Evolutionary conservation across 2,113 vertebrate species (phyloP), one percentile per base, ranked within the genome.

Genomic region (Arenaria interpres): DNA sequence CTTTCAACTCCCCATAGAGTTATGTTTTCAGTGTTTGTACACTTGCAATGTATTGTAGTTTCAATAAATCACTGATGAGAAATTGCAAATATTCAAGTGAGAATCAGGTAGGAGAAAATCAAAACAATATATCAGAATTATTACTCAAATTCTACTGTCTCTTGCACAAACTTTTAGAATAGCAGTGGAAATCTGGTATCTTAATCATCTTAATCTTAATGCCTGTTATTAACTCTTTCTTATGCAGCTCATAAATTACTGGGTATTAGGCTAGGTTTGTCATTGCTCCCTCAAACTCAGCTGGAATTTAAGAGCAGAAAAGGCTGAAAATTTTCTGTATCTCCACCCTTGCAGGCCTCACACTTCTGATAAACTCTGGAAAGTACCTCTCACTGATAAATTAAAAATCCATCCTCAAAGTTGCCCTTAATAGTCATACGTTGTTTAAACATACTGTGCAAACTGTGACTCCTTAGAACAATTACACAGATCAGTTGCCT

Each of bases 381-480:
- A 93, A 93, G 60, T 87, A 87, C 33, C 37, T 81, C 41, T 0
- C 48, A 85, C 41, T 69, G 80, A 62, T 92, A 79, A 96, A 92
- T 89, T 90, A 94, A 97, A 96, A 89, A 59, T 76, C 76, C 35
- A 60, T 85, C 93, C 89, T 96, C 60, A 93, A 50, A 73, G 80
- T 25, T 64, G 54, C 89, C 91, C 48, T 89, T 75, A 96, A 96
- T 93, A 84, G 64, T 77, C 35, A 33, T 69, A 77, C 0, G 0
- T 92, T 96, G 96, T 96, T 93, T 97, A 96, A 95, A 88, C 30
- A 72, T 74, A 94, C 71, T 96, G 95, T 95, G 96, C 96, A 97
- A 97, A 96, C 96, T 96, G 94, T 66, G 94, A 97, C 89, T 96
- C 95, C 92, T 97, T 85, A 90, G 69, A 96, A 97, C 96, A 97